Conservation (phyloP, 1,140 invertebrate species). For the Polypedilum vanderplanki region DNA sequence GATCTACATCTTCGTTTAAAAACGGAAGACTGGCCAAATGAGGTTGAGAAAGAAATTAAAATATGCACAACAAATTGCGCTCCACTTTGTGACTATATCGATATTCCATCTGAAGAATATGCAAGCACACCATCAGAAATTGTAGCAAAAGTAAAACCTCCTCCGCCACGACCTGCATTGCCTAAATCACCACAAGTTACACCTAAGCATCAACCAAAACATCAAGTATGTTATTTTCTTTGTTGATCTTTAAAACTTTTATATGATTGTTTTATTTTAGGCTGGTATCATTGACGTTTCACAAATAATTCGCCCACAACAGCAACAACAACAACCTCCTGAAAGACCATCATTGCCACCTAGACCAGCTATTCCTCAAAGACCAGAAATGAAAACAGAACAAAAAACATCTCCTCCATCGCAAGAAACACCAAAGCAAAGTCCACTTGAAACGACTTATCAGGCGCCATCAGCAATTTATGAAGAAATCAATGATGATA, state of each 20-base stretch:
- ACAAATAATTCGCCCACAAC: constrained; percentile 45
- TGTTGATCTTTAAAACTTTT: constrained; percentile 35
- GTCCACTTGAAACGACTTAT: constrained; percentile 31
- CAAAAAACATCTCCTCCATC: constrained; percentile 33
- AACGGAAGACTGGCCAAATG: constrained; percentile 73
- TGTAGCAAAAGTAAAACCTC: constrained; percentile 45
- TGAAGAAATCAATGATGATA: constrained; percentile 50
- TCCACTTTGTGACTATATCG: constrained; percentile 53
- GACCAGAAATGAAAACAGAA: constrained; percentile 34
- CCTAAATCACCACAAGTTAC: constrained; percentile 47
- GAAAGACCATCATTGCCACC: constrained; percentile 40
- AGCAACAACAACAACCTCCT: constrained; percentile 47
- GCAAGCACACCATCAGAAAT: constrained; percentile 41
- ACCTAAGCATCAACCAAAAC: constrained; percentile 43
- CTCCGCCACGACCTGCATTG: constrained; percentile 52
- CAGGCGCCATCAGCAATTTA: constrained; percentile 45
- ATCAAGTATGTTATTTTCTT: constrained; percentile 32
- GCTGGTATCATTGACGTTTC: constrained; percentile 38
- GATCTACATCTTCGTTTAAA: constrained; percentile 67
- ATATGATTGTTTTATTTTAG: constrained; percentile 34
- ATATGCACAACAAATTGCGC: constrained; percentile 76
- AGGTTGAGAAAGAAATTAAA: constrained; percentile 72
- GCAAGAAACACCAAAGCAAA: constrained; percentile 36
- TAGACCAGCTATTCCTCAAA: constrained; percentile 33
- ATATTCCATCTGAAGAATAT: constrained; percentile 35